Base-by-base conservation (phyloP, 2,113 vertebrate species). In the Clinocottus analis region DNA sequence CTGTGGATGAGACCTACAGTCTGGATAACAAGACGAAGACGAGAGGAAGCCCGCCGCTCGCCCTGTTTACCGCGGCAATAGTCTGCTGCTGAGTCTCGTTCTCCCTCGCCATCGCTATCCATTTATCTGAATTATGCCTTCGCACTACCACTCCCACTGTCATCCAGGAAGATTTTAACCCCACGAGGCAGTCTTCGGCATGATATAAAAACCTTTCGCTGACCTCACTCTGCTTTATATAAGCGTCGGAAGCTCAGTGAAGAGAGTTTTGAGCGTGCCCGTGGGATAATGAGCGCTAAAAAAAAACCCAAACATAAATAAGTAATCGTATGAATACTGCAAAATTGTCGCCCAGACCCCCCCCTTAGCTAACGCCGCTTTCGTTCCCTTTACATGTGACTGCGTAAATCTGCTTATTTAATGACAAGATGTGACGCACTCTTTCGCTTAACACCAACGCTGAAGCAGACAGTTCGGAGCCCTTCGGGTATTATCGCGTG, bases 391-490 rank as follows among this genome's bases (percentile, higher is more conserved):
- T 56, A 16, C 7, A 53, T 21, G 67, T 72, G 39, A 70, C n/a
- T 33, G 37, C 47, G 47, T 88, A 85, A 86, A 90, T 91, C 60
- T 73, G 78, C 66, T 70, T 29, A 21, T 77, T 64, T 86, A 77
- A 84, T 79, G 73, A 83, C 76, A 73, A 75, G 62, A 80, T 64
- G 60, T 89, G 85, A 90, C 82, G 23, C 80, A 85, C 67, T 77
- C 70, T 53, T 89, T 88, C 14, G 14, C 58, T 85, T 85, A 83
- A 87, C 83, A 82, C 88, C 85, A 55, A 55, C 10, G 58, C 77
- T 69, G 72, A 71, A 74, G 70, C 84, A 92, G 91, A 90, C 88
- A 79, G 78, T 87, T 87, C 60, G 84, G 82, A 86, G 89, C 86
- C 84, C 65, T 75, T 12, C 0, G 82, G 90, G 84, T 77, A 70